Percentiles rank a stretch among this genome's conserved stretches.
These are phyloP conservation scores for Syrista parreyssii DNA, from an alignment of 2,888 invertebrate genomes.

Conservation along the genomic window DNA sequence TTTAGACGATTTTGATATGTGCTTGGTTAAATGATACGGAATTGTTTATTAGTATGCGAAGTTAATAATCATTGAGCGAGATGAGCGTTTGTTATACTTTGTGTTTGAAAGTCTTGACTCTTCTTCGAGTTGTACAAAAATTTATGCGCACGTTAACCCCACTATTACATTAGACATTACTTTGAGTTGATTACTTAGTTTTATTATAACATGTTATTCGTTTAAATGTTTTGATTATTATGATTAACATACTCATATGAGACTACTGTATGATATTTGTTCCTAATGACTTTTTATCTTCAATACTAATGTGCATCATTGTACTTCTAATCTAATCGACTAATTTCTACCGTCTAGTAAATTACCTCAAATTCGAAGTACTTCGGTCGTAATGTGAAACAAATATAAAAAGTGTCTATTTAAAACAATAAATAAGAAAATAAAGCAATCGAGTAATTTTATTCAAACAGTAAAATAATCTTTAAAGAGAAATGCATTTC, in stretches of 20 bases:
- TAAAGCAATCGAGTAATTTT: no score
- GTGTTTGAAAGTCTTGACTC: background rate
- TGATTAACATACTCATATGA: background rate
- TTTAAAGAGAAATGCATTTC: background rate
- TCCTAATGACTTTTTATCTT: background rate
- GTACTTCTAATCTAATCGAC: background rate
- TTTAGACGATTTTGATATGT: conserved; percentile 35
- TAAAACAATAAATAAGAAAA: background rate
- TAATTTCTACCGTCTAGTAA: conserved; percentile 19
- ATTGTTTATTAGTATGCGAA: conserved; percentile 52
- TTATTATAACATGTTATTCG: background rate
- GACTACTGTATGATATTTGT: background rate
- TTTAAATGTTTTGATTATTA: background rate
- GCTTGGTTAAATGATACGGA: conserved; percentile 46
- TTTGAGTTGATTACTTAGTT: background rate
- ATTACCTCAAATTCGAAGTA: conserved; percentile 58
- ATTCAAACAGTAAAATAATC: background rate
- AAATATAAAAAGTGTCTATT: conserved; percentile 38
- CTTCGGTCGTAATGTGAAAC: conserved; percentile 55
- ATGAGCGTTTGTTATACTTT: conserved; percentile 9
- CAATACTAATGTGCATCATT: background rate
- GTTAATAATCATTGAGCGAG: conserved; percentile 11
- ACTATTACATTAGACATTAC: background rate
- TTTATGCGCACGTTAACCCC: background rate
- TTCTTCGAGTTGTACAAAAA: background rate